Base-by-base conservation (phyloP, 2,888 invertebrate species). In the Cantharis rufa region DNA sequence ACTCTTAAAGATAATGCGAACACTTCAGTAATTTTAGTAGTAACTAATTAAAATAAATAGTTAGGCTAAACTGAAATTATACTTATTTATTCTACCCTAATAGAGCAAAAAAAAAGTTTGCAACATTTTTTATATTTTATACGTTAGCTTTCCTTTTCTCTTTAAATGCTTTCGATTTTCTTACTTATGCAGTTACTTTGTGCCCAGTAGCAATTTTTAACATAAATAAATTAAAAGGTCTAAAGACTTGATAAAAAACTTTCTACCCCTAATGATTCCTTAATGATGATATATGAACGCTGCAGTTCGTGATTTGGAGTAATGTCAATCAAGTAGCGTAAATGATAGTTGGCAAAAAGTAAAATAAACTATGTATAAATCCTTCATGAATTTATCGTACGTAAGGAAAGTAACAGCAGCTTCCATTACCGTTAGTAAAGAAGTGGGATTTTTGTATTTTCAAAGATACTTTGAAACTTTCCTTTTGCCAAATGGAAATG, bases 401-500 rank as follows among this genome's bases (percentile, higher is more conserved):
- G 62, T 72, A 71, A 69, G 28, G 24, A 70, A 63, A 72, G 69
- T 76, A 72, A 76, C 76, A 76, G 68, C 69, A 76, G 72, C 73
- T 76, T 76, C 76, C 70, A 76, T 76, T 73, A 70, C 70, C 24
- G 63, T 70, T 73, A 70, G 68, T 75, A 62, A 68, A 64, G 62
- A 75, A 70, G 24, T 32, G 61, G 69, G 68, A 75, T 76, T 72
- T 72, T 76, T 62, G 48, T 7, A 63, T 62, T 68, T 71, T 15
- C 64, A 61, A 62, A 61, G 21, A 48, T 66, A 72, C 72, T 69
- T 72, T 72, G 48, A 72, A 72, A 32, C 69, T 69, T 32, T 72
- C 70, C 72, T n/a, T 70, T 69, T 13, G 69, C 63, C 32, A 76
- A 76, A 76, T 76, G 70, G 72, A 76, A 76, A 76, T 66, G 76